Conservation (phyloP, 2,797 vertebrate genomes). For the Takifugu rubripes region DNA sequence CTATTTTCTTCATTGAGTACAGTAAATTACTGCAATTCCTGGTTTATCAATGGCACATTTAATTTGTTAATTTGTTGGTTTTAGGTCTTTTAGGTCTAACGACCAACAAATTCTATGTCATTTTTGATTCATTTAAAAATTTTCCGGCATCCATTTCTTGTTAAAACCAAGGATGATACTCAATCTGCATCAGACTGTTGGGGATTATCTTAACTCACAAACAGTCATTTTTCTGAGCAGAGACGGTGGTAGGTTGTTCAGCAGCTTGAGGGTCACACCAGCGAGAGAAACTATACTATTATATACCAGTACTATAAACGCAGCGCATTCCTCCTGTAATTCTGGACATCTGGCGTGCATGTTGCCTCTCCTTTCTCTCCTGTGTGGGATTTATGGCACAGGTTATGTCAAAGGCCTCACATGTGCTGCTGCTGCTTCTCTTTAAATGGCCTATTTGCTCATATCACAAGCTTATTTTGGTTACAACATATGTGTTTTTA, state of each 20-base stretch:
- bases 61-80: neutral
- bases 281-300: constrained; percentile 61
- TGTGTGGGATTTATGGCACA: constrained; percentile 48
- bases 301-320: constrained; percentile 71
- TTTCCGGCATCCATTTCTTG: too few species aligned
- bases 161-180: too few species aligned
- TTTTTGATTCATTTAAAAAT: too few species aligned
- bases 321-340: constrained; percentile 74
- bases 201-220: neutral
- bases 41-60: too few species aligned
- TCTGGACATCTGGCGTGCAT: constrained; percentile 75
- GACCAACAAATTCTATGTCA: too few species aligned
- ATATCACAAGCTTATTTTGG: neutral
- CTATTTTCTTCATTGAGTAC: neutral
- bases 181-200: constrained; percentile 8
- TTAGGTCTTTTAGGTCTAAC: too few species aligned
- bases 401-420: constrained; percentile 47
- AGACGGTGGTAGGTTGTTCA: constrained; percentile 26
- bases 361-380: constrained; percentile 38
- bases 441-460: neutral
- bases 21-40: neutral
- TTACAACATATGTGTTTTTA: constrained; percentile 4
- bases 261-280: constrained; percentile 42
- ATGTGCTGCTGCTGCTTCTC: constrained; percentile 20
- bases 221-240: constrained; percentile 21